These are phyloP conservation scores for Saimiri boliviensis DNA, from an alignment of 2,113 vertebrate species.

Conservation along the genomic window DNA sequence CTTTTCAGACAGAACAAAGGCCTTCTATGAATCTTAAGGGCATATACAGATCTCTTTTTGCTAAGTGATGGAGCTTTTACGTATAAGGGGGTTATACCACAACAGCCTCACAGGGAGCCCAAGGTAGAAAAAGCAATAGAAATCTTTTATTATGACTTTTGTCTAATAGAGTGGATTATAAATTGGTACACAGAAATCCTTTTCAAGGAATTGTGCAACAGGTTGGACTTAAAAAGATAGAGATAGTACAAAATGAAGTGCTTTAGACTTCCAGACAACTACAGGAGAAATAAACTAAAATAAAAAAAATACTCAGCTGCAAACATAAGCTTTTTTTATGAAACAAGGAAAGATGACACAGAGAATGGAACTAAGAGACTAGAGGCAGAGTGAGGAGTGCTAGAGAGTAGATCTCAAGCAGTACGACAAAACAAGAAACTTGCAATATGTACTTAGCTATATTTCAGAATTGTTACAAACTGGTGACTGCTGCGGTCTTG, in stretches of 20 bases:
- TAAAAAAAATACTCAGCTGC: not conserved
- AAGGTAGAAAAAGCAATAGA: not conserved
- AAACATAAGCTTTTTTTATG: not conserved
- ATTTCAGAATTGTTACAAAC: not conserved
- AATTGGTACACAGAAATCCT: not conserved
- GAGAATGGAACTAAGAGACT: not conserved
- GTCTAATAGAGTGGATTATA: not conserved
- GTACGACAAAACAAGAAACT: not conserved
- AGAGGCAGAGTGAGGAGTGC: not conserved
- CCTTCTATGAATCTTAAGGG: not conserved
- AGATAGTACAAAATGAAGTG: not conserved
- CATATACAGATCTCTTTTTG: not conserved
- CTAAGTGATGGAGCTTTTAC: not conserved
- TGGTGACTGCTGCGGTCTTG: not conserved
- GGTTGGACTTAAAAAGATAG: not conserved
- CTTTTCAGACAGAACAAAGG: not conserved
- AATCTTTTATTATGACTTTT: not conserved
- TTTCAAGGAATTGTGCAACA: conserved; percentile 4
- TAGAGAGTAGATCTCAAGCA: not conserved
- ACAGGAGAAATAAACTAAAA: not conserved
- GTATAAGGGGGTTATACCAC: not conserved
- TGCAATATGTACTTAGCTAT: not conserved
- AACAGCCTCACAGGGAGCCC: not conserved
- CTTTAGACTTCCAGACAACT: not conserved
- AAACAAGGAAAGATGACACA: not conserved